Base-by-base conservation (phyloP, 2,797 vertebrate species). In the Fistularia commersonii region DNA sequence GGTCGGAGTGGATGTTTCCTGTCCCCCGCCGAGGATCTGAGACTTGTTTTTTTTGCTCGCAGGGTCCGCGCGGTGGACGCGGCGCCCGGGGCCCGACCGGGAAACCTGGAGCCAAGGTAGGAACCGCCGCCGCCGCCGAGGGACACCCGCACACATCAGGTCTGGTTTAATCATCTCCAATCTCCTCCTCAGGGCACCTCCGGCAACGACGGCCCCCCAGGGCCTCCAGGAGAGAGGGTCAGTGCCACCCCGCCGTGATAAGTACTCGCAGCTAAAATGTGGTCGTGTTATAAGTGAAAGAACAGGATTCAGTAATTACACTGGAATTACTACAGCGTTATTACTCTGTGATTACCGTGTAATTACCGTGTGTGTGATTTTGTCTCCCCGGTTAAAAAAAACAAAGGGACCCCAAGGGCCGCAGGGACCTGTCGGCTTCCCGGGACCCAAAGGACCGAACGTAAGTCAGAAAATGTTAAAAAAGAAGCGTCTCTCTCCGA, bases 1-100 rank as follows among this genome's bases (percentile, higher is more conserved):
- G 23, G 23, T 23, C 23, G 23, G 2, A 23, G 4, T 23, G 48
- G 34, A 48, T 12, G 46, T 57, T 60, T 76, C 47, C 61, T 65
- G 48, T 38, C 13, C 13, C 47, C 8, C 46, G 40, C 45, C 72
- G 10, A 54, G 51, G 31, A 23, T 11, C 32, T 8, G 8, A 49
- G 36, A 52, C 5, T 50, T 51, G 41, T 14, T 5, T 40, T 56
- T 6, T 58, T 13, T 56, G 8, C 47, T 8, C 42, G 9, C 23
- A 98, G 97, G 96, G 97, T 81, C 94, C 97, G 50, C 93, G 97
- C 64, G 97, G 97, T n/a, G 96, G 93, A 8, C 93, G 97, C 56
- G 97, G 97, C 41, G 93, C 96, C 5, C 91, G 95, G 84, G 97
- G 97, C 69, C 95, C 96, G 45, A 99, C 97, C 0, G 97, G 97